Conservation (phyloP, 2,888 invertebrate species). For the Biston betularia region DNA sequence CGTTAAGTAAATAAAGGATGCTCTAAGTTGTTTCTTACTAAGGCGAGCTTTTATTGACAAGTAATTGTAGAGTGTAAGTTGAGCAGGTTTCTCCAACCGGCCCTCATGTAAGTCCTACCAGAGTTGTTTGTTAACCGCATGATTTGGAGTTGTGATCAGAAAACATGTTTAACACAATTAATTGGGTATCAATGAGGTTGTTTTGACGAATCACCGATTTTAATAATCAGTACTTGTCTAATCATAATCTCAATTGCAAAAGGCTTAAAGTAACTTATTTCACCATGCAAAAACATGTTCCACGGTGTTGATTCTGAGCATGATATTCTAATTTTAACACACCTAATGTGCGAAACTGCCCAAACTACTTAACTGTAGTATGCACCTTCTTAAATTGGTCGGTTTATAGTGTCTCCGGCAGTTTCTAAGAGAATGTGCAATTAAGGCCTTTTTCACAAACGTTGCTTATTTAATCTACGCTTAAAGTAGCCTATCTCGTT, state of each 20-base stretch:
- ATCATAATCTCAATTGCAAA: neutral
- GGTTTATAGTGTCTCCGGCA: no score
- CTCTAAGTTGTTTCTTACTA: constrained; percentile 51
- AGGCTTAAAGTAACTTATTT: no score
- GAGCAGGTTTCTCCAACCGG: constrained; percentile 52
- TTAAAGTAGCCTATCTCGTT: no score
- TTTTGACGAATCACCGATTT: neutral
- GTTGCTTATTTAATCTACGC: no score
- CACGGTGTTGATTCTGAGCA: neutral
- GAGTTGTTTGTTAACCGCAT: constrained; percentile 57
- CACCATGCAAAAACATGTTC: neutral
- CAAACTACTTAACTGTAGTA: no score
- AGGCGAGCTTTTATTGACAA: constrained; percentile 63
- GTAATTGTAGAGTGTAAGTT: constrained; percentile 43
- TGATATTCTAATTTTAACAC: neutral
- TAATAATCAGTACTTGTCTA: neutral
- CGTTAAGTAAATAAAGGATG: constrained; percentile 3
- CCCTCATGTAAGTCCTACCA: constrained; percentile 59
- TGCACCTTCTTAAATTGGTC: no score
- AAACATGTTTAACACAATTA: constrained; percentile 9
- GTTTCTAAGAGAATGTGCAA: no score
- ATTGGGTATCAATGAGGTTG: neutral
- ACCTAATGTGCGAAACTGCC: neutral
- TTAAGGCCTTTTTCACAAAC: no score
- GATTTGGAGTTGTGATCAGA: constrained; percentile 1